These are phyloP conservation scores for Xiphorhynchus elegans DNA, from an alignment of 2,113 vertebrate species.

Conservation along the genomic window DNA sequence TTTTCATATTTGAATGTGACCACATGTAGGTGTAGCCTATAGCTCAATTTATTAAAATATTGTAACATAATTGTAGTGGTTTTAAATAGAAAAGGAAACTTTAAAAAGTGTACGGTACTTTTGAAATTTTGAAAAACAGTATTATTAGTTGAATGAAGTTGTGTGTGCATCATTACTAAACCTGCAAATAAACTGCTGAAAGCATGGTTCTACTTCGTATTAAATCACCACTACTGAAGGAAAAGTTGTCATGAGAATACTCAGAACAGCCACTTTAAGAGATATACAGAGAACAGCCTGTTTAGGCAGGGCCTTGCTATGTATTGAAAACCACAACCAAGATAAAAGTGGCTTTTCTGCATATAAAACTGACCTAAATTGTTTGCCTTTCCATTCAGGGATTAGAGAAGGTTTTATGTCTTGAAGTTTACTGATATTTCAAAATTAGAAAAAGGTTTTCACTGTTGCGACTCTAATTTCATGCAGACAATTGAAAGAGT, in stretches of 20 bases:
- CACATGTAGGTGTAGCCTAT: background rate
- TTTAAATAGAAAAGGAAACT: background rate
- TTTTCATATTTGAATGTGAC: background rate
- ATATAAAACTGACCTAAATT: background rate
- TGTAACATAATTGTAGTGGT: background rate
- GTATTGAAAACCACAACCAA: background rate
- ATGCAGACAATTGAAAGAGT: background rate
- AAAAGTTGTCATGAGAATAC: background rate
- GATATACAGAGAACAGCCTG: background rate
- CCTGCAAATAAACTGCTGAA: background rate
- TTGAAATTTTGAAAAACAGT: background rate
- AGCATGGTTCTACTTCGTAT: background rate
- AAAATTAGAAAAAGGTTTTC: background rate
- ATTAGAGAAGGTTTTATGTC: background rate
- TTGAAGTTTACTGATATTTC: background rate
- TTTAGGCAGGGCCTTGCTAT: background rate
- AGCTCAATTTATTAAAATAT: background rate
- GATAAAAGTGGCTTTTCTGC: background rate
- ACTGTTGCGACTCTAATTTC: background rate
- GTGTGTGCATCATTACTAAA: background rate
- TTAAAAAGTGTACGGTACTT: background rate
- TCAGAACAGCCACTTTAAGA: background rate
- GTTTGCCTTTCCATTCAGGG: background rate
- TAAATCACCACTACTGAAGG: background rate
- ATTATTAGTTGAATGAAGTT: background rate